Evolutionary conservation across 2,888 invertebrate genomes (phyloP).

Genomic region (Sphaerophoria taeniata): DNA sequence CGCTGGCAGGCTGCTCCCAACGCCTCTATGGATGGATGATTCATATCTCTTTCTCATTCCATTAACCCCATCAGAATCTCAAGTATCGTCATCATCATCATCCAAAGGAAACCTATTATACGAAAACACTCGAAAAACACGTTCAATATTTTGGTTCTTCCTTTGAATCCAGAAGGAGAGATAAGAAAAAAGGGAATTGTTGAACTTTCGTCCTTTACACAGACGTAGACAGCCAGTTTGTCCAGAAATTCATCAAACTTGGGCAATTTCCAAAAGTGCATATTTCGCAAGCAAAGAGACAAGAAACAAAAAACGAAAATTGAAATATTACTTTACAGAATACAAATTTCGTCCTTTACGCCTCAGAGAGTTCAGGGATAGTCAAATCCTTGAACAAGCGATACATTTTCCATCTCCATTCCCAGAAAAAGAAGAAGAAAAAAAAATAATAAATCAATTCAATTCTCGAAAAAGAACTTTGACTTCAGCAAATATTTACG

Average conservation of each 20-base stretch:
- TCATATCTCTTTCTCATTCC: constrained; percentile 37
- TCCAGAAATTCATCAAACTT: constrained; percentile 33
- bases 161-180: neutral
- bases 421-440: neutral
- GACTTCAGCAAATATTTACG: constrained; percentile 41
- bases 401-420: neutral
- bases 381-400: constrained; percentile 2
- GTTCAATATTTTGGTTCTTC: constrained; percentile 7
- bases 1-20: too few species aligned
- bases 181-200: constrained; percentile 32
- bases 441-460: constrained; percentile 7
- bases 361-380: neutral
- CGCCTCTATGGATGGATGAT: constrained; percentile 7
- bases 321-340: constrained; percentile 25
- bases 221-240: neutral
- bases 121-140: constrained; percentile 37
- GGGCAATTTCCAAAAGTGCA: constrained; percentile 35
- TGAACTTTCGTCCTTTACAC: constrained; percentile 24
- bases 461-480: constrained; percentile 15
- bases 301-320: neutral
- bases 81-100: constrained; percentile 5
- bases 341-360: constrained; percentile 2
- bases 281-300: neutral
- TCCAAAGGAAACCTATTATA: constrained; percentile 34
- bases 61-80: constrained; percentile 14